Conservation (phyloP, 2,888 invertebrate genomes). For the Drosophila cognata region DNA sequence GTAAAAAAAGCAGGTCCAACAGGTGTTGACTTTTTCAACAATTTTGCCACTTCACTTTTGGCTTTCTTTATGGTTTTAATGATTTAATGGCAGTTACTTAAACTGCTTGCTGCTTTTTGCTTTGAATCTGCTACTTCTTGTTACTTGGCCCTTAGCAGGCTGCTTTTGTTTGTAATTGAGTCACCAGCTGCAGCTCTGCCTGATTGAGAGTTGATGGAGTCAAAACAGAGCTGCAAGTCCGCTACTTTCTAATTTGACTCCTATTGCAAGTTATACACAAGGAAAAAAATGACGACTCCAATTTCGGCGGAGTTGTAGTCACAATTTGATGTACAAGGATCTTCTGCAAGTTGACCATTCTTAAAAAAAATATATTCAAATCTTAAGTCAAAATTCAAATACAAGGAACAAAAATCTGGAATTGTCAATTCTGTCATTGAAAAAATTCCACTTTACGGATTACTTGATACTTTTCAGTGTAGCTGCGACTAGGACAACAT, state of each 20-base stretch:
- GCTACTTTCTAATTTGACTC: constrained; percentile 49
- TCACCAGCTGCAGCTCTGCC: constrained; percentile 1
- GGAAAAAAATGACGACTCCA: neutral
- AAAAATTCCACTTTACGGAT: neutral
- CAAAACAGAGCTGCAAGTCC: constrained; percentile 17
- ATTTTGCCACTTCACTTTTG: constrained; percentile 26
- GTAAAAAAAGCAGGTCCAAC: constrained; percentile 24
- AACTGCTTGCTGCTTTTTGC: constrained; percentile 11
- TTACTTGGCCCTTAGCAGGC: constrained; percentile 25
- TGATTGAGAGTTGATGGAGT: constrained; percentile 39
- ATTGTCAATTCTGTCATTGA: neutral
- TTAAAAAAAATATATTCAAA: neutral
- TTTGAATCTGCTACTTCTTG: constrained; percentile 12
- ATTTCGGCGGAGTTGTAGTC: neutral
- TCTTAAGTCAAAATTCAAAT: neutral
- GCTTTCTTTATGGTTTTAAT: constrained; percentile 45
- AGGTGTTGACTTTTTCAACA: constrained; percentile 51
- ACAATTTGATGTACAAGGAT: neutral
- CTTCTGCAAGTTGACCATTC: neutral
- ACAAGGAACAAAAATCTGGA: too few relatives aligned
- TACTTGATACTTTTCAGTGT: neutral
- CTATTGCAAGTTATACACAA: constrained; percentile 5
- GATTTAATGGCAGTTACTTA: constrained; percentile 48
- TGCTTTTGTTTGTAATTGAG: constrained; percentile 41
- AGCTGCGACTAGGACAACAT: constrained; percentile 6